Conservation (phyloP, 2,888 invertebrate species). For the Euzetes globulus region DNA sequence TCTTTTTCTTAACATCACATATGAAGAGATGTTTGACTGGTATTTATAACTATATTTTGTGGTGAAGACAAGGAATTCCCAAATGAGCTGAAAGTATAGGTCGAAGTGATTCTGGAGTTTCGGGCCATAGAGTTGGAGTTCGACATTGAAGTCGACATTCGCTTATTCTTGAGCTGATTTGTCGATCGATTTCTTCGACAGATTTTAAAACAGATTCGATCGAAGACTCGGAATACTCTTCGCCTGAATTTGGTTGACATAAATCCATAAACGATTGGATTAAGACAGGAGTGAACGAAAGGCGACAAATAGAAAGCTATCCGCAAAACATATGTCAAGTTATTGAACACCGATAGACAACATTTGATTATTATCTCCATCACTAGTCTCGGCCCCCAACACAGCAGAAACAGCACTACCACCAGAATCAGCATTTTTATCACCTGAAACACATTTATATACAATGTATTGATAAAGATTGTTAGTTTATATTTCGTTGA, state of each 20-base stretch:
- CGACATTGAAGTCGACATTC: constrained; percentile 22
- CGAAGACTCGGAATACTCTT: constrained; percentile 43
- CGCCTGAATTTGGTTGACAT: constrained; percentile 46
- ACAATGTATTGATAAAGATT: too few species aligned
- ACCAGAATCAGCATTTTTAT: constrained; percentile 54
- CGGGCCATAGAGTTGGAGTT: constrained; percentile 26
- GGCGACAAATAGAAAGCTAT: constrained; percentile 47
- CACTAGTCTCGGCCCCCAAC: constrained; percentile 53
- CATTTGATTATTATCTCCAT: constrained; percentile 48
- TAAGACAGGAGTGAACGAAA: constrained; percentile 48
- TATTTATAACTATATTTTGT: neutral
- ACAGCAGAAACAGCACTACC: constrained; percentile 50
- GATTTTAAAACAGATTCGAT: constrained; percentile 33
- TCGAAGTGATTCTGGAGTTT: constrained; percentile 34
- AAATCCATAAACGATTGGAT: constrained; percentile 48
- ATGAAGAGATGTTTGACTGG: neutral
- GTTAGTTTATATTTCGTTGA: too few species aligned
- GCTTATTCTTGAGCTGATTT: neutral
- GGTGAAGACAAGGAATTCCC: constrained; percentile 17
- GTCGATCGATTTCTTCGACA: neutral
- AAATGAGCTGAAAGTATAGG: constrained; percentile 36
- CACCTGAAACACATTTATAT: constrained; percentile 50
- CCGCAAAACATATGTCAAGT: constrained; percentile 45
- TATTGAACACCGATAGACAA: constrained; percentile 44
- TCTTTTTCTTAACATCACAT: too few species aligned